Evolutionary conservation across 2,113 vertebrate genomes (phyloP).

Genomic region (Aphyosemion australe): DNA sequence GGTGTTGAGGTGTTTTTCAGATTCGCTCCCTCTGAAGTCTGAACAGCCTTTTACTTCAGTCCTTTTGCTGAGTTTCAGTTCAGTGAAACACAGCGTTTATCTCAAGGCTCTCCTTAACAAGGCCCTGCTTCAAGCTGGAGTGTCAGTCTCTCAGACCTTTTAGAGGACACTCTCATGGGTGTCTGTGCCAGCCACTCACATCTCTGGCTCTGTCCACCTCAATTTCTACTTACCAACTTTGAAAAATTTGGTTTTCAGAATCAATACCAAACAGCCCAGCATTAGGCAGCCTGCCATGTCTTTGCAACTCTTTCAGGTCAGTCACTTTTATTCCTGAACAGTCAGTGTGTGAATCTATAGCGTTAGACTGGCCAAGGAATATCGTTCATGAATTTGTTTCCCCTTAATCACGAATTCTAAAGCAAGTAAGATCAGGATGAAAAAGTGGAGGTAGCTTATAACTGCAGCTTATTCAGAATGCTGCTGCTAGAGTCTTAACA

Average conservation of each 20-base stretch:
- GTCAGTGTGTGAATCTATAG: neutral
- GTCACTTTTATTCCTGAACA: conserved; percentile 11
- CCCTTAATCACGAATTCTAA: no score
- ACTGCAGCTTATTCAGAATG: no score
- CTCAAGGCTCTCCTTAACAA: conserved; percentile 22
- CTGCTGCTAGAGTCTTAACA: no score
- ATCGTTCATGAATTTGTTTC: no score
- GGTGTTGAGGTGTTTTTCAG: neutral
- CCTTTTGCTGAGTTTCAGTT: conserved; percentile 32
- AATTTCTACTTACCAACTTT: conserved; percentile 27
- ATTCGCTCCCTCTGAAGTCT: conserved; percentile 18
- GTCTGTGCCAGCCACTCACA: conserved; percentile 12
- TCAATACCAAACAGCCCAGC: conserved; percentile 12
- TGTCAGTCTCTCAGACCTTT: conserved; percentile 41
- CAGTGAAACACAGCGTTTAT: conserved; percentile 37
- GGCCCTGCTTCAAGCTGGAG: conserved; percentile 32
- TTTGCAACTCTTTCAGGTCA: conserved; percentile 20
- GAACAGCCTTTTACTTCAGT: conserved; percentile 28
- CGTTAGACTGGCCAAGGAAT: no score
- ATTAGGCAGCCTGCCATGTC: conserved; percentile 11
- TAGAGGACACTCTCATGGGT: conserved; percentile 17
- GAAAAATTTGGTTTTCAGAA: conserved; percentile 44
- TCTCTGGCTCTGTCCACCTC: conserved; percentile 23
- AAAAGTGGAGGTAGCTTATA: no score
- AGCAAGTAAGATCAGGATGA: no score